phyloP scores from a whole-genome alignment of 1,140 invertebrate species.

The Pogonus chalceus region DNA sequence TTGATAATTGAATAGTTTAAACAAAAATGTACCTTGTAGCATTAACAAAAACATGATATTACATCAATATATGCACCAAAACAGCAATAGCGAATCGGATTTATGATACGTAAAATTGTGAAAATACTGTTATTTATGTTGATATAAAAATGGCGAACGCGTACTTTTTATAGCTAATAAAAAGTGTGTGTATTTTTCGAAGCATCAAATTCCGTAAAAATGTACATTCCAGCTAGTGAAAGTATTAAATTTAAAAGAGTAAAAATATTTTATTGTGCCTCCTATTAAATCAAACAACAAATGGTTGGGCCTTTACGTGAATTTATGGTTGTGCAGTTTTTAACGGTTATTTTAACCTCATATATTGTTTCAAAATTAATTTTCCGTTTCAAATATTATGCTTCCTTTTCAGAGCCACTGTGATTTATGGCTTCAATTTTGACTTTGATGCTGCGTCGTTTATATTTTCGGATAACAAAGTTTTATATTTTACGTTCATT shows the following conservation, averaged over 20 bases:
- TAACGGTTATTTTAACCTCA: background rate
- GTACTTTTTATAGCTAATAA: constrained; percentile 5
- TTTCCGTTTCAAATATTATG: too few relatives aligned
- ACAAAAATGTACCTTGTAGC: too few relatives aligned
- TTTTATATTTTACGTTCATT: too few relatives aligned
- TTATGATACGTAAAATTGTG: constrained; percentile 3
- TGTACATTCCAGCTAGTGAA: background rate
- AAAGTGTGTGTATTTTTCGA: constrained; percentile 1
- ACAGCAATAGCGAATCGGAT: constrained; percentile 1
- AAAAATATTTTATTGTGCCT: background rate
- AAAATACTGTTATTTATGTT: constrained; percentile 1
- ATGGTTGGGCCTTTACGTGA: background rate
- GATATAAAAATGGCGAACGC: background rate
- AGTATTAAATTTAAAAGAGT: background rate
- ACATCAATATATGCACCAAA: too few relatives aligned
- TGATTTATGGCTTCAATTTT: too few relatives aligned
- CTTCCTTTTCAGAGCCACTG: too few relatives aligned
- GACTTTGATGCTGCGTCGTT: too few relatives aligned
- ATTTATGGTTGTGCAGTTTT: background rate
- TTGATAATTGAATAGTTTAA: too few relatives aligned
- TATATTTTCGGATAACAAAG: too few relatives aligned
- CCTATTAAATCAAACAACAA: background rate
- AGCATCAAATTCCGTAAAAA: background rate
- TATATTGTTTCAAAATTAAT: too few relatives aligned
- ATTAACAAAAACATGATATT: too few relatives aligned